Evolutionary conservation across 2,888 invertebrate genomes (phyloP).

Genomic region (Antheraea assamensis): DNA sequence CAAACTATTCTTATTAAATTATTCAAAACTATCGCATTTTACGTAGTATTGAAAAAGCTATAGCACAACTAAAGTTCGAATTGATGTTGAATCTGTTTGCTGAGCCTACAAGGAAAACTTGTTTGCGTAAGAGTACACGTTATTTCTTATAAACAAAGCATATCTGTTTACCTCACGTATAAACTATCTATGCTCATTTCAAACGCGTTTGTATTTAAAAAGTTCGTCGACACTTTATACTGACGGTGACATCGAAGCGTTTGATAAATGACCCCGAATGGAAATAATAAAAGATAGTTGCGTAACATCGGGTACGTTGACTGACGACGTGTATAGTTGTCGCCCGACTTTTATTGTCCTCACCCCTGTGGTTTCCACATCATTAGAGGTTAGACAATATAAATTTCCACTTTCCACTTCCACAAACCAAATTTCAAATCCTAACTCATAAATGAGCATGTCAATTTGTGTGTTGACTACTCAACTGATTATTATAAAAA

Average conservation of each 20-base stretch:
- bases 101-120: neutral
- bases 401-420: neutral
- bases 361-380: constrained; percentile 31
- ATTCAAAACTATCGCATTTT: neutral
- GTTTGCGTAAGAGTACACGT: neutral
- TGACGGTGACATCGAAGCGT: constrained; percentile 53
- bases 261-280: constrained; percentile 40
- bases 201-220: constrained; percentile 5
- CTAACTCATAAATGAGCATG: no score
- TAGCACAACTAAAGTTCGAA: neutral
- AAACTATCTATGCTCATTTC: neutral
- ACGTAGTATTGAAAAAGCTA: neutral
- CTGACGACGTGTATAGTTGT: constrained; percentile 44
- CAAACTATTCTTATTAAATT: neutral
- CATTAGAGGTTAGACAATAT: neutral
- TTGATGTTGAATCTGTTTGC: neutral
- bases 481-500: no score
- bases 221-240: constrained; percentile 29
- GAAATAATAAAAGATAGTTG: constrained; percentile 36
- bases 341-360: constrained; percentile 42
- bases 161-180: neutral
- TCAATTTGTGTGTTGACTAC: no score
- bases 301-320: constrained; percentile 47
- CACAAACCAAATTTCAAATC: no score
- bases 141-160: neutral